Percentiles rank a stretch among this genome's conserved stretches.
These are phyloP conservation scores for Gobius niger DNA, from an alignment of 2,113 vertebrate species.

Conservation along the genomic window DNA sequence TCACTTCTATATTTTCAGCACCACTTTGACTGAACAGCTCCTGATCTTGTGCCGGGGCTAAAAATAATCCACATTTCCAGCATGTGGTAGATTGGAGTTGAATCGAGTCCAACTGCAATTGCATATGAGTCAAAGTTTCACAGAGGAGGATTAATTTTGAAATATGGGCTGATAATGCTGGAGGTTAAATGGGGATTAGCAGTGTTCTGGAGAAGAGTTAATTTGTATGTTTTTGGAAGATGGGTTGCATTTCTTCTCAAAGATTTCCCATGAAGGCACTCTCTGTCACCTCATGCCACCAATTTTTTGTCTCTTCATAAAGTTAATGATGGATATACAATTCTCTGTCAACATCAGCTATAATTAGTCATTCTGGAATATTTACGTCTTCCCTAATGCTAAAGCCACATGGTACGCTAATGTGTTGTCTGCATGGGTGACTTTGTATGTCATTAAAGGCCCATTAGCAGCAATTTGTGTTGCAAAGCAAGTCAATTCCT, in stretches of 20 bases:
- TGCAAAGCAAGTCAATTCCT: too few species aligned
- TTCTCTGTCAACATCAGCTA: neutral
- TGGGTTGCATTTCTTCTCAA: too few species aligned
- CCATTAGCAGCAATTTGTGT: too few species aligned
- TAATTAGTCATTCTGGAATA: neutral
- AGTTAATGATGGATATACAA: neutral
- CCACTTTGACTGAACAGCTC: conserved; percentile 38
- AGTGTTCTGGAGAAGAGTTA: neutral
- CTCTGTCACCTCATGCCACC: too few species aligned
- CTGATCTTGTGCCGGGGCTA: conserved; percentile 42
- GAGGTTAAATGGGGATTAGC: neutral
- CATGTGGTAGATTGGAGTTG: conserved; percentile 34
- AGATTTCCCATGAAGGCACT: too few species aligned
- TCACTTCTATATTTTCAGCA: conserved; percentile 46
- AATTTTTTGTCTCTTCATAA: too few species aligned
- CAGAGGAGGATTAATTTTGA: neutral
- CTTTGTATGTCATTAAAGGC: too few species aligned
- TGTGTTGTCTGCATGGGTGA: too few species aligned
- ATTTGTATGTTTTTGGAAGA: neutral
- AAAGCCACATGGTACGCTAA: too few species aligned
- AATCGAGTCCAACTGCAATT: conserved; percentile 19
- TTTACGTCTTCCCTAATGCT: too few species aligned
- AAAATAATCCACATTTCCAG: conserved; percentile 59
- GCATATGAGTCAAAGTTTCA: conserved; percentile 27
- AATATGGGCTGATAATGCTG: conserved; percentile 7